These are phyloP conservation scores for Oryzias melastigma DNA, from an alignment of 2,113 vertebrate genomes.

Conservation along the genomic window DNA sequence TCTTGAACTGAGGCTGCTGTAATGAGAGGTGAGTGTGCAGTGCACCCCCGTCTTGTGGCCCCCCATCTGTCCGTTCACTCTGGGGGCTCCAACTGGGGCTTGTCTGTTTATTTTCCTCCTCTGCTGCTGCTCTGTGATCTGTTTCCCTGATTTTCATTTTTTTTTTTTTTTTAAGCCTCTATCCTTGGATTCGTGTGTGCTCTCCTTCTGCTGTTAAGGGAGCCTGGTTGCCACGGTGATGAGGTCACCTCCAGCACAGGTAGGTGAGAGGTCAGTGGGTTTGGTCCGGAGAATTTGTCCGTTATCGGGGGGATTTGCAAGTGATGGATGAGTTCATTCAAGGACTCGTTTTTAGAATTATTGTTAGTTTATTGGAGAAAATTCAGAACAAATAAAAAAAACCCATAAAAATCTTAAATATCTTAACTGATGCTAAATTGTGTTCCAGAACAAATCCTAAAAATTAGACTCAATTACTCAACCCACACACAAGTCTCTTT, in stretches of 20 bases:
- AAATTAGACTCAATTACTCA: too few relatives aligned
- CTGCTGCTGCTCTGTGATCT: background rate
- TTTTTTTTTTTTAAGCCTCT: slow-evolving; percentile 35
- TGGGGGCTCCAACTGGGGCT: background rate
- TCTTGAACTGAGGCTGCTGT: slow-evolving; percentile 37
- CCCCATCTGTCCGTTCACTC: background rate
- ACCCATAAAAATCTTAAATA: too few relatives aligned
- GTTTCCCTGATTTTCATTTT: background rate
- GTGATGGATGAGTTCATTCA: background rate
- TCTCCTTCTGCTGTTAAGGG: slow-evolving; percentile 52
- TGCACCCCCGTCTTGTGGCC: background rate
- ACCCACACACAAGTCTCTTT: background rate
- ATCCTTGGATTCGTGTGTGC: slow-evolving; percentile 44
- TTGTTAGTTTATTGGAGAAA: too few relatives aligned
- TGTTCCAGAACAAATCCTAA: too few relatives aligned
- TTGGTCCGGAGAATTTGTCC: background rate
- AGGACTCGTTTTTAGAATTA: too few relatives aligned
- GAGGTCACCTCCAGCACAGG: slow-evolving; percentile 56
- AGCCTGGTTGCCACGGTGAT: slow-evolving; percentile 45
- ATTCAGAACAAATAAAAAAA: too few relatives aligned
- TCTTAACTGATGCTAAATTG: too few relatives aligned
- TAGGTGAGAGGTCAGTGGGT: slow-evolving; percentile 30
- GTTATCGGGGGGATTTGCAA: background rate
- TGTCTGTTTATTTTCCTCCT: slow-evolving; percentile 11
- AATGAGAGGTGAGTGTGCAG: slow-evolving; percentile 62